phyloP scores from a whole-genome alignment of 2,888 invertebrate genomes.

The Polylopha cassiicola region DNA sequence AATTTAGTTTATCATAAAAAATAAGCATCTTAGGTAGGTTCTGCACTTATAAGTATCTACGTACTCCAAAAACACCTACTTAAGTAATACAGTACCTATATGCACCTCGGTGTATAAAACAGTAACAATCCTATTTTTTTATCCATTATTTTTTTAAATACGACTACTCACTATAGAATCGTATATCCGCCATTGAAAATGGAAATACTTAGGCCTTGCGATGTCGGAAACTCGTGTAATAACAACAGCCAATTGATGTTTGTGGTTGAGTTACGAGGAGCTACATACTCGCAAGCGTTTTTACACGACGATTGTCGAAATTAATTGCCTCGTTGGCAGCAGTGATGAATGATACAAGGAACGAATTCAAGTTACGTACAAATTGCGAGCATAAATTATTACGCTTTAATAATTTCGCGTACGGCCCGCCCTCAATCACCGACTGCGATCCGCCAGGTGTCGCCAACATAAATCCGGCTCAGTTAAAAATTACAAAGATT shows the following conservation, averaged over 20 bases:
- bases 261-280: constrained; percentile 17
- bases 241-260: constrained; percentile 2
- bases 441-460: constrained; percentile 57
- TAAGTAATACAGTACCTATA: too few species aligned
- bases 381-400: constrained; percentile 73
- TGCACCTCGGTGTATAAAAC: too few species aligned
- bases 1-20: too few species aligned
- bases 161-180: too few species aligned
- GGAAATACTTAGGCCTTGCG: neutral
- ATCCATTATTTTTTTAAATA: too few species aligned
- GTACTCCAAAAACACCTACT: too few species aligned
- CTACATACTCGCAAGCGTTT: constrained; percentile 42
- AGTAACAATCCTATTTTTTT: too few species aligned
- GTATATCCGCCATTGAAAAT: neutral
- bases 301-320: constrained; percentile 61
- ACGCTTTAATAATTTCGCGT: constrained; percentile 72
- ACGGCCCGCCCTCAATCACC: constrained; percentile 59
- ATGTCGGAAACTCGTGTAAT: neutral
- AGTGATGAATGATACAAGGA: constrained; percentile 72
- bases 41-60: too few species aligned
- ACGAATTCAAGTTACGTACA: constrained; percentile 71
- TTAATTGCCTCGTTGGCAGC: constrained; percentile 53
- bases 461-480: constrained; percentile 57
- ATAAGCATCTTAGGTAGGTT: too few species aligned
- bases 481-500: constrained; percentile 59